phyloP scores from a whole-genome alignment of 2,113 vertebrate species.

The Ochotona princeps region DNA sequence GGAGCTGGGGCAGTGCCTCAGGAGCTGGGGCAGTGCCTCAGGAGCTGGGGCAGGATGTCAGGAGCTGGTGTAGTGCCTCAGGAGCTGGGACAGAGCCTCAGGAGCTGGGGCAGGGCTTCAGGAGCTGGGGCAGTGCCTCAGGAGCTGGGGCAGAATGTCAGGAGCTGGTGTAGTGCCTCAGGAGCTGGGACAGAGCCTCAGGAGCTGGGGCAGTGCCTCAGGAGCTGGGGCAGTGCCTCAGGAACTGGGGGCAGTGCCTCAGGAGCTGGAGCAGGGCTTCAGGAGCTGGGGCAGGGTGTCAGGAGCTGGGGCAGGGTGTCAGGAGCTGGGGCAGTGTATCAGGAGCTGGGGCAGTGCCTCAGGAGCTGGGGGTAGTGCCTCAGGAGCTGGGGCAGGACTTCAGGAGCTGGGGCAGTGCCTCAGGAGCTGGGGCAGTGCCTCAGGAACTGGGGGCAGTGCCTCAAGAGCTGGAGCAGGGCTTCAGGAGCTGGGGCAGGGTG shows the following conservation, averaged over 20 bases:
- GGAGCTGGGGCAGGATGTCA: neutral
- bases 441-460: no score
- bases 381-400: neutral
- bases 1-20: neutral
- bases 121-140: neutral
- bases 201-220: neutral
- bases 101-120: neutral
- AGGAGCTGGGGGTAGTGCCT: neutral
- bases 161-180: neutral
- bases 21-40: neutral
- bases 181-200: no score
- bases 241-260: no score
- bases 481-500: neutral
- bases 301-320: neutral
- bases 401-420: neutral
- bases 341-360: no score
- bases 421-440: neutral
- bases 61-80: no score
- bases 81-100: neutral
- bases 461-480: neutral
- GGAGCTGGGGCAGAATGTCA: no score
- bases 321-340: neutral
- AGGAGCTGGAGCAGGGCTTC: neutral
- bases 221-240: neutral
- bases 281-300: neutral